Evolutionary conservation across 64 coral and sea anemone genomes (phyloP).

Genomic region (Dendrophyllia cribrosa): DNA sequence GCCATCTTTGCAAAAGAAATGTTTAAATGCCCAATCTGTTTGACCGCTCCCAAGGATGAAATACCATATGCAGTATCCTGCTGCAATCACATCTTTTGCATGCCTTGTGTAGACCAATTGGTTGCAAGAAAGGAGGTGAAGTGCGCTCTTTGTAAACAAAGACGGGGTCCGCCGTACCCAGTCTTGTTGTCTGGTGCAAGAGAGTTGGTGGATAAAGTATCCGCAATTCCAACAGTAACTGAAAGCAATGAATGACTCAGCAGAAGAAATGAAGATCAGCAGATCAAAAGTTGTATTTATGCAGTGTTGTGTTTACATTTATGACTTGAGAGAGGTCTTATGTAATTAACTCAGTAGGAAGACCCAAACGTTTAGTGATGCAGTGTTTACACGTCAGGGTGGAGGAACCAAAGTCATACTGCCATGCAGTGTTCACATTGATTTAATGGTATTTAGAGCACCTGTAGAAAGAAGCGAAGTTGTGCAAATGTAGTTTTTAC

Average conservation of each 20-base stretch:
- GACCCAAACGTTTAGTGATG: background rate
- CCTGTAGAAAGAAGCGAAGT: too few species aligned
- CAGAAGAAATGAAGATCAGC: background rate
- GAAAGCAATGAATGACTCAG: background rate
- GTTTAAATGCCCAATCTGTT: background rate
- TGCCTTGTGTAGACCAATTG: conserved; percentile 13
- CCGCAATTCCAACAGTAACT: conserved; percentile 12
- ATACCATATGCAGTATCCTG: conserved; percentile 5
- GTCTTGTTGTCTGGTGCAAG: conserved; percentile 31
- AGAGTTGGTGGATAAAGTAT: conserved; percentile 38
- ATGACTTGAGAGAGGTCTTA: too few species aligned
- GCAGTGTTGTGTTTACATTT: too few species aligned
- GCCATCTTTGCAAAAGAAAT: background rate
- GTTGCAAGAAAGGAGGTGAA: background rate
- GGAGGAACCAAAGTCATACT: background rate
- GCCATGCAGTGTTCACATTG: too few species aligned
- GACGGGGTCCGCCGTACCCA: conserved; percentile 22
- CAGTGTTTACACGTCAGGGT: background rate
- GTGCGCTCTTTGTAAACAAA: conserved; percentile 59
- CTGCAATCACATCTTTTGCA: conserved; percentile 21
- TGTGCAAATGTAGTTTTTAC: too few species aligned
- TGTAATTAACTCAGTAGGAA: too few species aligned
- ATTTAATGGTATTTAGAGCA: too few species aligned
- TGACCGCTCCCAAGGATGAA: background rate
- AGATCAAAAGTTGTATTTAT: too few species aligned